Conservation (phyloP, 30 jellyfish, hydroid and myxozoan genomes). For the Phacellophora camtschatica region DNA sequence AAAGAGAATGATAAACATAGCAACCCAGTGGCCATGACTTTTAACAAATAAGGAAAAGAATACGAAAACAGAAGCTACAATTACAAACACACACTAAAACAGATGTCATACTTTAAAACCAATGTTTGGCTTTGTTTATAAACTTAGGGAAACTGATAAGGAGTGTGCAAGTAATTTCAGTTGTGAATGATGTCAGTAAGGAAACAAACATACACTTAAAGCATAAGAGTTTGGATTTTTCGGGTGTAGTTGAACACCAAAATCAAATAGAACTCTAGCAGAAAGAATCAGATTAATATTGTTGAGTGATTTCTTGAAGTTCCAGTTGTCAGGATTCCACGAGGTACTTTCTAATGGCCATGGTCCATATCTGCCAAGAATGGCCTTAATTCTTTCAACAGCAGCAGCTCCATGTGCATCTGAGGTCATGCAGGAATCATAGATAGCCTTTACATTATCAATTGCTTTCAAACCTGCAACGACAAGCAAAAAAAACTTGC, state of each 20-base stretch:
- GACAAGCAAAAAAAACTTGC: not conserved
- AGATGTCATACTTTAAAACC: too few relatives aligned
- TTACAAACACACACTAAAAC: too few relatives aligned
- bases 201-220: too few relatives aligned
- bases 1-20: too few relatives aligned
- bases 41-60: too few relatives aligned
- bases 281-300: not conserved
- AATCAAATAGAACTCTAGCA: not conserved
- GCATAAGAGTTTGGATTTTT: conserved; percentile 5
- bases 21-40: too few relatives aligned
- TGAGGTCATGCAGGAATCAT: conserved; percentile 51
- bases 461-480: conserved; percentile 29
- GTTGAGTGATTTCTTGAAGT: conserved; percentile 15
- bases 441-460: conserved; percentile 21
- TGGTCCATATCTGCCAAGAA: conserved; percentile 24
- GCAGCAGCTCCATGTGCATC: not conserved
- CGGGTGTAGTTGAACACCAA: conserved; percentile 4
- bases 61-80: too few relatives aligned
- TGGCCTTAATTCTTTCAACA: not conserved
- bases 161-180: too few relatives aligned
- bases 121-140: too few relatives aligned
- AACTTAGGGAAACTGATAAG: too few relatives aligned
- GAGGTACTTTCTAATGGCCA: conserved; percentile 36
- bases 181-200: too few relatives aligned
- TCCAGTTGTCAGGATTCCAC: conserved; percentile 33